Base-by-base conservation (phyloP, 2,888 invertebrate species). In the Zele albiditarsus region DNA sequence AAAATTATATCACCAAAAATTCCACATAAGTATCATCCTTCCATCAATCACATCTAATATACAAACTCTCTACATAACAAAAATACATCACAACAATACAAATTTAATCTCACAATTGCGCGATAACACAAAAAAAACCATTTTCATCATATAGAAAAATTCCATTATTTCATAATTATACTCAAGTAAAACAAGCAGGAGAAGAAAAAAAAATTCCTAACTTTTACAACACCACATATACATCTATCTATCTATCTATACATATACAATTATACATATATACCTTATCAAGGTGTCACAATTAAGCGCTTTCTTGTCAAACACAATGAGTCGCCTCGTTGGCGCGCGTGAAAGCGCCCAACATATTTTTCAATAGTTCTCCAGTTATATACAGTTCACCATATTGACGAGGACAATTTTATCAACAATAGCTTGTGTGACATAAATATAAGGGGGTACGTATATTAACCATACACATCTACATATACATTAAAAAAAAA, bases 301-400 rank as follows among this genome's bases (percentile, higher is more conserved):
- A 71, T 71, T 46, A 71, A 62, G 27, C 46, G 62, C 46, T 60
- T 71, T 62, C 62, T 62, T 46, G 14, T 62, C 23, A 28, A 70
- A 70, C 20, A 62, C 58, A 71, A 46, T 28, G 31, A 31, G 23
- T 63, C 33, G 63, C 23, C 63, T 49, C 25, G 49, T 67, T 27
- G 27, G 16, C 58, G 20, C 38, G 28, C 60, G 70, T 20, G 70
- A 70, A 70, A 60, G 70, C 42, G 60, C 23, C 38, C 38, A 25
- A 31, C 8, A 60, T 71, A n/a, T 53, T n/a, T 57, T 20, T 62
- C 62, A 71, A 71, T 71, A 58, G 66, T 62, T 38, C 66, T 10
- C 31, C 25, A 16, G 6, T 53, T 16, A 16, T n/a, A 31, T 8
- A 60, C 33, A 63, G 20, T 14, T 33, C 20, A 62, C 28, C 33